These are phyloP conservation scores for Cotesia typhae DNA, from an alignment of 1,140 invertebrate genomes.

Conservation along the genomic window DNA sequence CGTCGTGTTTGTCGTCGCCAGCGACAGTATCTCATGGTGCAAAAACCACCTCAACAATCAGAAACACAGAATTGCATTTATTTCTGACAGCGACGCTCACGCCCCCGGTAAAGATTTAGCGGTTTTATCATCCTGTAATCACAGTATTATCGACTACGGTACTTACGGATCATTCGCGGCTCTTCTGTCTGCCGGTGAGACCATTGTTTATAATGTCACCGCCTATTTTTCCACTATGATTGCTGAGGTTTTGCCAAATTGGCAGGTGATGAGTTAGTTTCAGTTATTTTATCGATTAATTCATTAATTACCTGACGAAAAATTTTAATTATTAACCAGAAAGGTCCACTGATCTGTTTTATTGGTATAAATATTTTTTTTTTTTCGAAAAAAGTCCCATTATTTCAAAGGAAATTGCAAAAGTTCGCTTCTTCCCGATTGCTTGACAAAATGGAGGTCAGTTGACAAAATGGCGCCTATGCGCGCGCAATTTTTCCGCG, in stretches of 20 bases:
- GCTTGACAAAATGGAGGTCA: no score
- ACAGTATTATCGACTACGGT: constrained; percentile 75
- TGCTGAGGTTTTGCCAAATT: constrained; percentile 68
- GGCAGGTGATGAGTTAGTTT: constrained; percentile 63
- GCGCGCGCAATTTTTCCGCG: no score
- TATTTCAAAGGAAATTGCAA: no score
- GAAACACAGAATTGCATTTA: constrained; percentile 65
- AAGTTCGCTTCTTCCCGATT: no score
- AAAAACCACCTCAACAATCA: constrained; percentile 62
- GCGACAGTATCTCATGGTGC: constrained; percentile 73
- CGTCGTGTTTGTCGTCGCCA: constrained; percentile 70
- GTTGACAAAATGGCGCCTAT: no score
- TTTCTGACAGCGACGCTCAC: constrained; percentile 60
- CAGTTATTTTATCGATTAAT: neutral
- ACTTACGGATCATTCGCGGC: constrained; percentile 77
- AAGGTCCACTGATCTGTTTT: no score
- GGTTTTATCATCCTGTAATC: constrained; percentile 72
- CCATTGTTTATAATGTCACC: constrained; percentile 69
- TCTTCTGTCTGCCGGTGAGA: constrained; percentile 72
- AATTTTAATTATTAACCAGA: neutral
- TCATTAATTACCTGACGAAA: neutral
- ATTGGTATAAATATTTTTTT: no score
- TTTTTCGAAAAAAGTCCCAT: no score
- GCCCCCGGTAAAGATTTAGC: constrained; percentile 72
- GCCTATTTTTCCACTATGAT: constrained; percentile 67